Conservation (phyloP, 2,113 vertebrate species). For the Agapornis roseicollis region DNA sequence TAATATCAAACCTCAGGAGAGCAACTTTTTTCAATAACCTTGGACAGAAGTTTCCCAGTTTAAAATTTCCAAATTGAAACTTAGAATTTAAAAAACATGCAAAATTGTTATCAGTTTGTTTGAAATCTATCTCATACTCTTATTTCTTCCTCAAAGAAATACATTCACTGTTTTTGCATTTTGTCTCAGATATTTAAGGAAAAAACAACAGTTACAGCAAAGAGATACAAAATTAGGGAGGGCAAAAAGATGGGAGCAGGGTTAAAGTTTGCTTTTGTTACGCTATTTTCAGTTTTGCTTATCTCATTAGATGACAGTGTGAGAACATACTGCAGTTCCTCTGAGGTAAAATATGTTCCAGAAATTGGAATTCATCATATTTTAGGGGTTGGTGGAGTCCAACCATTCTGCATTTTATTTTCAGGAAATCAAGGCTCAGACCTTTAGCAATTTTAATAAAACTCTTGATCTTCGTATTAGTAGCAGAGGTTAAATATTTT, state of each 20-base stretch:
- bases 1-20: neutral
- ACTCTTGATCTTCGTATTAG: neutral
- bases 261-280: neutral
- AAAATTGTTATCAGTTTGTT: neutral
- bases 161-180: neutral
- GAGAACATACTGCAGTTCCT: neutral
- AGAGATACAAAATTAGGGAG: neutral
- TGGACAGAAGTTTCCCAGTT: neutral
- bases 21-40: neutral
- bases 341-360: neutral
- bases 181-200: neutral
- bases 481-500: neutral
- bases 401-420: neutral
- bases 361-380: neutral
- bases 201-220: neutral
- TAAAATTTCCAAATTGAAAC: neutral
- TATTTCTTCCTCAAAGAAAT: neutral
- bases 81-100: neutral
- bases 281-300: neutral
- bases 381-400: neutral
- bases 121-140: neutral
- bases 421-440: neutral
- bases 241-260: rapidly evolving
- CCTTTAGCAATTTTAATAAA: neutral
- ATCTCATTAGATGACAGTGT: neutral